Base-by-base conservation (phyloP, 2,113 vertebrate genomes). In the Prunella fulvescens region DNA sequence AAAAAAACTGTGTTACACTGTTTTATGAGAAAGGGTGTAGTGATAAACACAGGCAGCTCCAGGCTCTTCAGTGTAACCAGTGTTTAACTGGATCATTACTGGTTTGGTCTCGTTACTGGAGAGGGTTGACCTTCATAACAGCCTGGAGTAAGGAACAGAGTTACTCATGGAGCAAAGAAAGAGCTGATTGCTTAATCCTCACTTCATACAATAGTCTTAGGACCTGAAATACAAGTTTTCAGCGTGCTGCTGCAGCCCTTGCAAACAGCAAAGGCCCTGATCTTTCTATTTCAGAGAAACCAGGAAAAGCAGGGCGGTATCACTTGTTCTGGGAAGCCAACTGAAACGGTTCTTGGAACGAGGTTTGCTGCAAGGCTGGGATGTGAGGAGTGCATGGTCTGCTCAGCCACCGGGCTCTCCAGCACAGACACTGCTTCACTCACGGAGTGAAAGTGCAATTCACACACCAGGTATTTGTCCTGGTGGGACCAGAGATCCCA, bases 181-280 rank as follows among this genome's bases (percentile, higher is more conserved):
- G 58, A 77, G 66, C 8, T 0, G 44, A 94, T 95, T 96, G 94
- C 91, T 66, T 90, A 82, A 96, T 16, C 64, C 53, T 33, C 78
- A 29, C 81, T 88, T 23, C 56, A 35, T 19, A 90, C 65, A 53
- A 74, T 33, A 84, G 76, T 66, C 76, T 92, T 29, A 40, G 56
- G 94, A 97, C 95, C 88, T 95, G 95, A 97, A 96, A 95, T 86
- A 95, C 93, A 24, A 96, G 95, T 96, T 96, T 81, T 60, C 78
- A 42, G 17, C 8, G 33, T 6, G 31, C 65, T 80, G 91, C 58
- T 81, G 60, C 44, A 48, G 70, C 51, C 65, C 86, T 70, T 17
- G 42, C 85, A 78, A 91, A 61, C 28, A 84, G 65, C 72, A 47
- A 61, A 29, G 72, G 83, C 39, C 57, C 56, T 58, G 58, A n/a